Conservation (phyloP, 2,113 vertebrate genomes). For the Cyprinodon variegatus region DNA sequence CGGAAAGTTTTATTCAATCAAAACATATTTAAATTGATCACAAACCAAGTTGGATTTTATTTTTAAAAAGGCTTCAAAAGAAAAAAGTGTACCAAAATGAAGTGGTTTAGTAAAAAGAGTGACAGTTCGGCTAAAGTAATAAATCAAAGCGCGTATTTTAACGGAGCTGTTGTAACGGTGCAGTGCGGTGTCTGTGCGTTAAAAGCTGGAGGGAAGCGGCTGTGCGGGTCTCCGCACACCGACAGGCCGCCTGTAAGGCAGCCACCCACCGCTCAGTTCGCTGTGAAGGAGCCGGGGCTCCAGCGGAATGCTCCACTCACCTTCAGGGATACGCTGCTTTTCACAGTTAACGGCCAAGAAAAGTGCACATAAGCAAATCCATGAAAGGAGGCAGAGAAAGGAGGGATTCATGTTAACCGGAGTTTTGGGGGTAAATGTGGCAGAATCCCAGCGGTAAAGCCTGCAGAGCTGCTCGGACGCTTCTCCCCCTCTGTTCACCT, state of each 20-base stretch:
- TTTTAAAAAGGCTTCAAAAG: neutral
- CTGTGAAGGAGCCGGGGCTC: neutral
- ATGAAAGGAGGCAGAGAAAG: constrained; percentile 7
- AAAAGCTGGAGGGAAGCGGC: neutral
- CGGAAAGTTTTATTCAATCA: neutral
- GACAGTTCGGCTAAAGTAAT: neutral
- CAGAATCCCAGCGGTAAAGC: too few relatives aligned
- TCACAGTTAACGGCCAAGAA: constrained; percentile 32
- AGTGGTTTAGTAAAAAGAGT: neutral
- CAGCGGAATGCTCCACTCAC: constrained; percentile 45
- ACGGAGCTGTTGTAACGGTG: neutral
- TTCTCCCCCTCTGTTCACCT: neutral
- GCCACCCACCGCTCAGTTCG: too few relatives aligned
- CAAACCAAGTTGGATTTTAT: neutral
- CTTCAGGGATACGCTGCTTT: constrained; percentile 55
- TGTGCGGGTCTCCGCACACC: neutral
- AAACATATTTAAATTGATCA: neutral
- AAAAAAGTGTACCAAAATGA: fast-evolving
- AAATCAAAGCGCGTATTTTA: neutral
- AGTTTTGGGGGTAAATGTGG: neutral
- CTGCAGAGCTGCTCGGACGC: neutral
- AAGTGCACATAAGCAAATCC: neutral
- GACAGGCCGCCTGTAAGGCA: too few relatives aligned
- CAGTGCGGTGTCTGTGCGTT: neutral
- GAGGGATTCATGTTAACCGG: constrained; percentile 37